A percentile compares a stretch with the other conserved stretches of the same genome.
phyloP scores from a whole-genome alignment of 2,888 invertebrate species.

The Sinelater perroti region DNA sequence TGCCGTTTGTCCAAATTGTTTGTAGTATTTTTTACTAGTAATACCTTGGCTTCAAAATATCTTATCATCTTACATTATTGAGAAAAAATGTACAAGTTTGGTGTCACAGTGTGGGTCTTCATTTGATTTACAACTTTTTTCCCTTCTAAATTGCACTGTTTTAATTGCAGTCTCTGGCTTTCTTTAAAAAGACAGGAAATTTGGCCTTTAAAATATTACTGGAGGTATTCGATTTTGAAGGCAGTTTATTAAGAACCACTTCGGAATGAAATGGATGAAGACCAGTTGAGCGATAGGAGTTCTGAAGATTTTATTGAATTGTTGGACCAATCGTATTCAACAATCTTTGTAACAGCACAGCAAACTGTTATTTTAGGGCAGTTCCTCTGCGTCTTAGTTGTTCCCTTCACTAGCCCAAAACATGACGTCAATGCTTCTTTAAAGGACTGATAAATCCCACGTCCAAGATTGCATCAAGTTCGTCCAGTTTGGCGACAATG shows the following conservation, averaged over 20 bases:
- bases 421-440: conserved; percentile 10
- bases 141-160: conserved; percentile 7
- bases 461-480: conserved; percentile 21
- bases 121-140: conserved; percentile 5
- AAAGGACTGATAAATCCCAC: conserved; percentile 15
- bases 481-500: conserved; percentile 27
- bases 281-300: conserved; percentile 23
- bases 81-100: no score
- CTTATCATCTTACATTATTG: no score
- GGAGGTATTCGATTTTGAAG: conserved; percentile 6
- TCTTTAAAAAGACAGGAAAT: conserved; percentile 17
- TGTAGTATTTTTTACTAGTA: no score
- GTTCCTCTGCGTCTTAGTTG: conserved; percentile 16
- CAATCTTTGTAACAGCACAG: conserved; percentile 21
- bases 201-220: conserved; percentile 11
- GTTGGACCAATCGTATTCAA: conserved; percentile 20
- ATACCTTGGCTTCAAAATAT: no score
- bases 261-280: conserved; percentile 28
- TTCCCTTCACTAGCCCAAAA: conserved; percentile 32
- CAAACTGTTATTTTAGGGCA: conserved; percentile 33
- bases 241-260: conserved; percentile 19
- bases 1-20: no score
- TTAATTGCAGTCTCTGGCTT: conserved; percentile 16
- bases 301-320: conserved; percentile 12
- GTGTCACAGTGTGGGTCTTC: no score